Percentiles rank a stretch among this genome's conserved stretches.
Conservation (phyloP, 2,888 invertebrate species). For the Drosophila algonquin region DNA sequence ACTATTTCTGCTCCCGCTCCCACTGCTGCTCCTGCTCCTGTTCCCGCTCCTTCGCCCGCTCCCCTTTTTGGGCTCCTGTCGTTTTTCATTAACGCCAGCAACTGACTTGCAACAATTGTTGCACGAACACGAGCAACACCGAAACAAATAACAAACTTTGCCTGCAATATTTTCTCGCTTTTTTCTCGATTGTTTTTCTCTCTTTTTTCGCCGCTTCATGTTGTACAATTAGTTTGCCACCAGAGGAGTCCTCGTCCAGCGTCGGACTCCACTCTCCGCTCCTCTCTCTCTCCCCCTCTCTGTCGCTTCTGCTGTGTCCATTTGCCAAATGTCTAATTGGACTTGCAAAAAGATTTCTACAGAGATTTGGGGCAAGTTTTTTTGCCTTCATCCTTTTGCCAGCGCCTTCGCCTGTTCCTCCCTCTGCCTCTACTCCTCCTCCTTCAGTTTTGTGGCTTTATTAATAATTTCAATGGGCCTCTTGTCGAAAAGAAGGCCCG, state of each 20-base stretch:
- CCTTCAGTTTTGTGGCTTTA: constrained; percentile 44
- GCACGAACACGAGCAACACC: constrained; percentile 36
- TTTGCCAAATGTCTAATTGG: constrained; percentile 77
- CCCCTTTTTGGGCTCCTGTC: constrained; percentile 53
- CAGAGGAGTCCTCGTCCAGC: not conserved
- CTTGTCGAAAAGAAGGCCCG: not conserved
- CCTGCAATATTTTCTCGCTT: constrained; percentile 59
- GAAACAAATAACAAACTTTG: constrained; percentile 53
- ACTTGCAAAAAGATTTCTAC: constrained; percentile 78
- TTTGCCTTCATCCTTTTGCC: constrained; percentile 6
- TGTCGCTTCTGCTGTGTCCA: constrained; percentile 67
- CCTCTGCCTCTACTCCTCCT: constrained; percentile 17
- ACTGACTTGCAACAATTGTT: constrained; percentile 81
- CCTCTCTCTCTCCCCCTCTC: constrained; percentile 1
- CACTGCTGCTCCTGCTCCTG: constrained; percentile 48
- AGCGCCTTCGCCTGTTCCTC: constrained; percentile 3
- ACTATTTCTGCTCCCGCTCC: not conserved
- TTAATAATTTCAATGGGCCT: constrained; percentile 60
- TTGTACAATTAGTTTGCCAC: constrained; percentile 74
- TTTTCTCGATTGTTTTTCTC: constrained; percentile 12
- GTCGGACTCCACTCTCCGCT: constrained; percentile 5
- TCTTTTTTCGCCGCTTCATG: constrained; percentile 70
- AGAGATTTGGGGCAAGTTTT: constrained; percentile 65
- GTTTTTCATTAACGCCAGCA: constrained; percentile 75
- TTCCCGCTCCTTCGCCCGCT: constrained; percentile 18